Conservation (phyloP, 2,113 vertebrate species). For the Cacatua alba region DNA sequence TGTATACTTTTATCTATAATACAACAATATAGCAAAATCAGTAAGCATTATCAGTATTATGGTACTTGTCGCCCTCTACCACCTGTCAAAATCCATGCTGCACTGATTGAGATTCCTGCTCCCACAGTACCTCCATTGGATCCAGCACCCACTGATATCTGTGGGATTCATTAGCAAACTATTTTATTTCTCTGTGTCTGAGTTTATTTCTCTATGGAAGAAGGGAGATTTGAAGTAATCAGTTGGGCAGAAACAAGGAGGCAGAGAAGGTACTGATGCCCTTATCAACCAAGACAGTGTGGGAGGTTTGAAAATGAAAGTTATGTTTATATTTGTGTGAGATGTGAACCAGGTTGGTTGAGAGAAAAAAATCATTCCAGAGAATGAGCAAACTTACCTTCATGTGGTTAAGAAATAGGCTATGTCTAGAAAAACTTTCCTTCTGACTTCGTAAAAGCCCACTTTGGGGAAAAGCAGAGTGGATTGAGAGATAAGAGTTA, state of each 20-base stretch:
- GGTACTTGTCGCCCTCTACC: not conserved
- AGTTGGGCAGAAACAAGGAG: not conserved
- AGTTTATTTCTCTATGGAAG: not conserved
- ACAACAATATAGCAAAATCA: not conserved
- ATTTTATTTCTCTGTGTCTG: not conserved
- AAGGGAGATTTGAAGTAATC: not conserved
- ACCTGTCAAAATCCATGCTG: not conserved
- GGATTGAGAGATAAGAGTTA: not conserved
- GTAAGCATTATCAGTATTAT: not conserved
- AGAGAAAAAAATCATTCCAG: not conserved
- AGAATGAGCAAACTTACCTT: not conserved
- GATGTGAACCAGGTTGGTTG: accelerated
- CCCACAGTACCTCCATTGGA: not conserved
- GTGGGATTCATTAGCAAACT: not conserved
- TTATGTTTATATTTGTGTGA: not conserved
- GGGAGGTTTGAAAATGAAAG: not conserved
- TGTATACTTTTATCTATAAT: not conserved
- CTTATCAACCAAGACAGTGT: not conserved
- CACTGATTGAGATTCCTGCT: not conserved
- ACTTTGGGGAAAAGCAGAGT: not conserved
- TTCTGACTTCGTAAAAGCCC: not conserved
- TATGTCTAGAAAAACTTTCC: not conserved
- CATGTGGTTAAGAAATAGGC: not conserved
- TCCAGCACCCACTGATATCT: not conserved
- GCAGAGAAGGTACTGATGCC: not conserved